Evolutionary conservation across 1,140 invertebrate genomes (phyloP).

Genomic region (Magallana angulata): DNA sequence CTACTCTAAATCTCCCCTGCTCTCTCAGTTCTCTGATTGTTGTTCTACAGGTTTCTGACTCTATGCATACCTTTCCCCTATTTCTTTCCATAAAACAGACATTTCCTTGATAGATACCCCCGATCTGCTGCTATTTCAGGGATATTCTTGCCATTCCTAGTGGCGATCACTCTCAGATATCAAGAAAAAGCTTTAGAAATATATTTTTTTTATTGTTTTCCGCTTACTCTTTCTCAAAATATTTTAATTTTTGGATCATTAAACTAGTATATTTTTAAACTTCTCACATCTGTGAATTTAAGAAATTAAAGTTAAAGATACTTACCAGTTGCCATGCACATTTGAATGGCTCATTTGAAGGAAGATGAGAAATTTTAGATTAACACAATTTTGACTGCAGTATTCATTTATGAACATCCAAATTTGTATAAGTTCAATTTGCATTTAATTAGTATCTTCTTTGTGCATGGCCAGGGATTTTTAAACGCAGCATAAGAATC

Average conservation of each 20-base stretch:
- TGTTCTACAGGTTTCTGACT: not conserved
- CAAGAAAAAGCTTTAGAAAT: conserved; percentile 4
- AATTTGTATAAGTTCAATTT: not conserved
- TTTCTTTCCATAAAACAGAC: conserved; percentile 11
- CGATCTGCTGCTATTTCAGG: conserved; percentile 11
- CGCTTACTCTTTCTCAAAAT: not conserved
- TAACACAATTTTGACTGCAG: not conserved
- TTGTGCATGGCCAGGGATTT: not conserved
- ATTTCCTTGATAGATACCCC: conserved; percentile 7
- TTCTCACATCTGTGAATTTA: too few species aligned
- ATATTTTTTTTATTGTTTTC: conserved; percentile 2
- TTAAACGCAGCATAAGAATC: not conserved
- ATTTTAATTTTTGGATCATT: not conserved
- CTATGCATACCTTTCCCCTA: not conserved
- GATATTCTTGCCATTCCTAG: not conserved
- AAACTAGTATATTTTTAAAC: not conserved
- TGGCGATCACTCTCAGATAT: not conserved
- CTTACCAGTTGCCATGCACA: not conserved
- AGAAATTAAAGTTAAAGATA: too few species aligned
- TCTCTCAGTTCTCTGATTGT: not conserved
- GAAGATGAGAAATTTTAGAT: too few species aligned
- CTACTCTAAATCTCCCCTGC: not conserved
- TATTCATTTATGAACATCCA: not conserved
- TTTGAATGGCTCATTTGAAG: not conserved
- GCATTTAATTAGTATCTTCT: not conserved